Evolutionary conservation across 2,797 vertebrate genomes (phyloP).

Genomic region (Tamandua tetradactyla): DNA sequence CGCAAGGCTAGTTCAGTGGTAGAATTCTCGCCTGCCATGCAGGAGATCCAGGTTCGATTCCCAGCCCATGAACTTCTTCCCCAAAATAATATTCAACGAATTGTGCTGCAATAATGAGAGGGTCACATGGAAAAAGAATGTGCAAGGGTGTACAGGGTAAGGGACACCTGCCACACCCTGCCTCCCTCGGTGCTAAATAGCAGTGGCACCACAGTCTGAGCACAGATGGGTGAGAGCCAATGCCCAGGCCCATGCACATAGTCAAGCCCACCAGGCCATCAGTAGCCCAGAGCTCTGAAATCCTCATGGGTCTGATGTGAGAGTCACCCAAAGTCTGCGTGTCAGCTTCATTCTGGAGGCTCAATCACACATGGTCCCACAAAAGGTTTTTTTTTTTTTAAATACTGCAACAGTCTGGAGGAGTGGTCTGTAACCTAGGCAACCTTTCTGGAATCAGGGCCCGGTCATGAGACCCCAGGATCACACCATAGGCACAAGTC

Average conservation of each 20-base stretch:
- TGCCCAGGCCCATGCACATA: neutral
- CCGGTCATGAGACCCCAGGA: neutral
- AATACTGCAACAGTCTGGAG: neutral
- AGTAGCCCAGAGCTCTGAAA: neutral
- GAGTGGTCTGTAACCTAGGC: neutral
- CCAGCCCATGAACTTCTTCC: no score
- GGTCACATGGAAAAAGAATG: no score
- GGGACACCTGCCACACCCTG: neutral
- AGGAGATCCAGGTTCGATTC: no score
- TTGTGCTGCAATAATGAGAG: no score
- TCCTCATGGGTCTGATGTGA: neutral
- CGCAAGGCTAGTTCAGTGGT: no score
- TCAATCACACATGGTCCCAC: neutral
- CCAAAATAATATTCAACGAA: no score
- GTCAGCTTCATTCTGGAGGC: neutral
- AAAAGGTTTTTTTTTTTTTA: no score
- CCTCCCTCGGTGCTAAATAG: neutral
- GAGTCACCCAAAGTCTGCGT: neutral
- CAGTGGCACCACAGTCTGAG: neutral
- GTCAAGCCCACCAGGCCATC: neutral
- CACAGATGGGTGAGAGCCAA: neutral
- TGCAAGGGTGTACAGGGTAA: neutral
- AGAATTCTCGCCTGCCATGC: no score
- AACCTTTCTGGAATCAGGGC: neutral
- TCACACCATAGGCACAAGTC: neutral